Evolutionary conservation across 2,797 vertebrate species (phyloP).

Genomic region (Cuculus canorus): DNA sequence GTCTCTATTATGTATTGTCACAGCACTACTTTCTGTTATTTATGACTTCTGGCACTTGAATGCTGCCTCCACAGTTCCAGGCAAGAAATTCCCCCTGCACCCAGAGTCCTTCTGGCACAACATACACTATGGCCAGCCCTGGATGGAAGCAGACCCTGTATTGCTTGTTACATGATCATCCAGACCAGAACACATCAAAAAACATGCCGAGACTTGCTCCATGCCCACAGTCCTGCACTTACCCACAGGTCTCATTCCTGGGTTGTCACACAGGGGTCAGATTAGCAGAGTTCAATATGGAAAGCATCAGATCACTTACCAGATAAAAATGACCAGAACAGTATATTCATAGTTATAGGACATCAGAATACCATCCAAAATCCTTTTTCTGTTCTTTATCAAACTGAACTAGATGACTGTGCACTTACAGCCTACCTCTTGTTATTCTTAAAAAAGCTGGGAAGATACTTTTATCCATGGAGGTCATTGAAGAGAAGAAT

Average conservation of each 20-base stretch:
- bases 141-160: background rate
- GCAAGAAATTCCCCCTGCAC: slow-evolving; percentile 6
- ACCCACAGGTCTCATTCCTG: background rate
- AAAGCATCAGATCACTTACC: background rate
- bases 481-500: background rate
- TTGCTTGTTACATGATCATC: background rate
- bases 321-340: background rate
- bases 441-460: background rate
- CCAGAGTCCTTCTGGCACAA: slow-evolving; percentile 24
- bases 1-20: background rate
- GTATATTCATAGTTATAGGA: background rate
- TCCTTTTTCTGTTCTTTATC: background rate
- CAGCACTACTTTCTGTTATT: background rate
- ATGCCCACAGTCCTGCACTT: background rate
- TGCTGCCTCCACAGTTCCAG: background rate
- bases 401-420: background rate
- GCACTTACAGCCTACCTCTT: background rate
- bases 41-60: slow-evolving; percentile 8
- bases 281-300: background rate
- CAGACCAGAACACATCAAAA: background rate
- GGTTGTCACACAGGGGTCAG: background rate
- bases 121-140: background rate
- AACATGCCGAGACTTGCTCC: background rate
- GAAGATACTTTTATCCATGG: background rate
- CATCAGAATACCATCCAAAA: background rate